These are phyloP conservation scores for Haliclona indistincta DNA, from an alignment of 37 sponge, comb jelly and placozoan species.

Conservation along the genomic window DNA sequence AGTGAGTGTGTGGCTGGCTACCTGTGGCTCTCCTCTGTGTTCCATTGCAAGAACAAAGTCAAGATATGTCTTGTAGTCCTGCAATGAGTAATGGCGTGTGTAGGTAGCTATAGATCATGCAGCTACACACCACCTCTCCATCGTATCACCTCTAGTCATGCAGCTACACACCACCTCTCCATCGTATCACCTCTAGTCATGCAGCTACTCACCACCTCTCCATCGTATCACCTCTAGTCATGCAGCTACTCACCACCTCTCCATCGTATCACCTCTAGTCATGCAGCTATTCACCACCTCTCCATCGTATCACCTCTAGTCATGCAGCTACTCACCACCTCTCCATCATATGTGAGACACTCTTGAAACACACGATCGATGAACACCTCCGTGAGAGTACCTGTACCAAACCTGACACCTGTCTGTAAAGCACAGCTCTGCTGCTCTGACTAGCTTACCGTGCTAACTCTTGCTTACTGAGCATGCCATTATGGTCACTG, in stretches of 20 bases:
- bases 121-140: constrained; percentile 89
- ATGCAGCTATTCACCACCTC: too few relatives aligned
- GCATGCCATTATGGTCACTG: constrained; percentile 98
- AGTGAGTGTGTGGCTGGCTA: background rate
- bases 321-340: constrained; percentile 68
- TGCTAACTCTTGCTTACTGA: constrained; percentile 78
- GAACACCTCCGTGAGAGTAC: constrained; percentile 86
- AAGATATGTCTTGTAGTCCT: constrained; percentile 97
- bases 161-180: constrained; percentile 88
- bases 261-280: too few relatives aligned
- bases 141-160: constrained; percentile 53
- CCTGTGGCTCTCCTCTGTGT: constrained; percentile 87
- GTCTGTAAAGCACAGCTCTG: background rate
- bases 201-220: constrained; percentile 83
- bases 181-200: constrained; percentile 55
- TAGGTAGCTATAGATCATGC: background rate
- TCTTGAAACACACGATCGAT: constrained; percentile 96
- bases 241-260: constrained; percentile 77
- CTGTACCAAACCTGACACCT: constrained; percentile 75
- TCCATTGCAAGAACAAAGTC: constrained; percentile 99
- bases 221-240: constrained; percentile 66
- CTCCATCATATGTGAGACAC: constrained; percentile 98
- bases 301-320: background rate
- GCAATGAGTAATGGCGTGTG: background rate
- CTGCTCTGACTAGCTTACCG: constrained; percentile 9